Evolutionary conservation across 2,113 vertebrate species (phyloP).

Genomic region (Piaya cayana): DNA sequence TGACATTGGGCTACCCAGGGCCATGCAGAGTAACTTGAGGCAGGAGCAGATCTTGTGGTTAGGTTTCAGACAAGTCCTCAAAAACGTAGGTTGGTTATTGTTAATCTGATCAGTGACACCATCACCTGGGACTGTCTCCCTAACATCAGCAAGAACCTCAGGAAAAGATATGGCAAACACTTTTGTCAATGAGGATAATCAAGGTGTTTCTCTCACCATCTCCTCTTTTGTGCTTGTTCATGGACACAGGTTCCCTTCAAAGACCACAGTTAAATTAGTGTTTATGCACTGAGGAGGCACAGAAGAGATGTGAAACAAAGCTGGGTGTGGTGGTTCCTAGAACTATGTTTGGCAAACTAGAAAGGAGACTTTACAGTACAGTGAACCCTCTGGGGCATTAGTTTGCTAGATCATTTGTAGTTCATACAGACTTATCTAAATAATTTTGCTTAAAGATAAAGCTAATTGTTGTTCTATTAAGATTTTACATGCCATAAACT

Average conservation of each 20-base stretch:
- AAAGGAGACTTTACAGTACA: neutral
- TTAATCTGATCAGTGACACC: neutral
- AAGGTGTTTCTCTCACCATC: neutral
- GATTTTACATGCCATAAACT: neutral
- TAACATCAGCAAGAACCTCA: neutral
- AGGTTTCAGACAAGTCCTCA: neutral
- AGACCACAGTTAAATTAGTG: neutral
- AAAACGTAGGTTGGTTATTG: neutral
- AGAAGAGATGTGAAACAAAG: neutral
- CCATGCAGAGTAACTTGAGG: neutral
- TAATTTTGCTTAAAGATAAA: neutral
- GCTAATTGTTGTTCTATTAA: neutral
- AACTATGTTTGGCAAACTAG: neutral
- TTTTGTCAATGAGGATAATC: neutral
- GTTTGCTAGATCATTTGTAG: neutral
- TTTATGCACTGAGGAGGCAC: neutral
- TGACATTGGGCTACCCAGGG: neutral
- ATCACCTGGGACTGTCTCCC: neutral
- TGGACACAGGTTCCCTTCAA: accelerated
- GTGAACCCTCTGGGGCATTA: neutral
- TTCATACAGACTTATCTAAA: neutral
- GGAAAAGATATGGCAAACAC: neutral
- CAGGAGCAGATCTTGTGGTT: neutral
- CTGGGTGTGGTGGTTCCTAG: neutral
- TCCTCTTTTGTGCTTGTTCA: neutral